These are phyloP conservation scores for Thumatha senex DNA, from an alignment of 2,888 invertebrate genomes.

Conservation along the genomic window DNA sequence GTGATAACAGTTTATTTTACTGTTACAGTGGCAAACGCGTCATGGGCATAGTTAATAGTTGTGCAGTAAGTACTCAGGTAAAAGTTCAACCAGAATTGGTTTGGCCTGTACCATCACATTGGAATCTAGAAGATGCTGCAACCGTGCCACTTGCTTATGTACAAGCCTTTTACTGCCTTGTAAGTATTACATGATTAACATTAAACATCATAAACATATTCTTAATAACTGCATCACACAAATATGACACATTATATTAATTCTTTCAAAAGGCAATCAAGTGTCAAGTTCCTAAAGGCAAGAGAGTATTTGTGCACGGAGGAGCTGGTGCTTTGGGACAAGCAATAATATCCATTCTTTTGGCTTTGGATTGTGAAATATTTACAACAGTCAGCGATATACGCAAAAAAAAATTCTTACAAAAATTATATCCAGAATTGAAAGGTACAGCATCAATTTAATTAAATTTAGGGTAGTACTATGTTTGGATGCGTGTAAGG, in stretches of 20 bases:
- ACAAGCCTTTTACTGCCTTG: constrained; percentile 72
- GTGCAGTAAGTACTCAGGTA: constrained; percentile 82
- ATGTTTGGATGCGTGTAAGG: no score
- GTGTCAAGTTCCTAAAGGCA: constrained; percentile 17
- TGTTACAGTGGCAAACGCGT: constrained; percentile 70
- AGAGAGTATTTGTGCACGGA: constrained; percentile 38
- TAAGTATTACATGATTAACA: constrained; percentile 28
- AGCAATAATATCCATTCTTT: constrained; percentile 56
- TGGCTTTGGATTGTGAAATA: constrained; percentile 53
- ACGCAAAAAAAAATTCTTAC: constrained; percentile 58
- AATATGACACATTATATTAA: neutral
- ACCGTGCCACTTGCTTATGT: constrained; percentile 90
- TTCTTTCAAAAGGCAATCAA: constrained; percentile 33
- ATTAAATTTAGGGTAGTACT: no score
- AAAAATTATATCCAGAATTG: constrained; percentile 55
- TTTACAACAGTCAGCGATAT: constrained; percentile 62
- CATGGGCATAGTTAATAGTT: constrained; percentile 84
- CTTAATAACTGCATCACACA: neutral
- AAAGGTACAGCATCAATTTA: no score
- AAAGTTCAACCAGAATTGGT: constrained; percentile 69
- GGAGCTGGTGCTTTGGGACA: constrained; percentile 63
- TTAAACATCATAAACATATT: neutral
- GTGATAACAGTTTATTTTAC: neutral
- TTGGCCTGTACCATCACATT: constrained; percentile 88
- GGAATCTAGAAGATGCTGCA: constrained; percentile 89